phyloP scores from a whole-genome alignment of 2,888 invertebrate genomes.

The Spisula subtruncata region DNA sequence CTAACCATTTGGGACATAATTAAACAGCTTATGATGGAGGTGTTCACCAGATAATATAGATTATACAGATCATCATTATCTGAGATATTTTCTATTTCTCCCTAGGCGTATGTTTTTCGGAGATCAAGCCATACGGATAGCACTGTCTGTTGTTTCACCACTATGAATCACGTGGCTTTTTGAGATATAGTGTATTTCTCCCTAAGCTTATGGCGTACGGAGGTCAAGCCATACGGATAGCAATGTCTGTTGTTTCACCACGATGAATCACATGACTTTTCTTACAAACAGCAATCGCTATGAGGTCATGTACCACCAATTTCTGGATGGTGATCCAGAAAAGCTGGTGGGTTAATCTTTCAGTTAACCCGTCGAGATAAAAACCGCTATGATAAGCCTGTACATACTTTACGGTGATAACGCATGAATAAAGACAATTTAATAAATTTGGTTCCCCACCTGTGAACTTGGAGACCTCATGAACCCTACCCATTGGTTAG shows the following conservation, averaged over 20 bases:
- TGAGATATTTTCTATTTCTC: constrained; percentile 12
- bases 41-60: not conserved
- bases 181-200: constrained; percentile 10
- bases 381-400: constrained; percentile 33
- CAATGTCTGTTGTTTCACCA: not conserved
- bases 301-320: constrained; percentile 35
- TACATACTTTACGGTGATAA: constrained; percentile 26
- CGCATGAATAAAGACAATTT: constrained; percentile 47
- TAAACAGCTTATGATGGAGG: not conserved
- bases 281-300: not conserved
- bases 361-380: constrained; percentile 32
- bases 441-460: constrained; percentile 56
- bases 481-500: not conserved
- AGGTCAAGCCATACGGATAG: not conserved
- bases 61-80: not conserved
- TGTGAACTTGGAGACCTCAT: constrained; percentile 26
- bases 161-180: not conserved
- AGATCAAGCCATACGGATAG: not conserved
- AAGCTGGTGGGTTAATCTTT: constrained; percentile 40
- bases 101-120: not conserved
- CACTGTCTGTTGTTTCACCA: not conserved
- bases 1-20: not conserved
- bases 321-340: not conserved
- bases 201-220: not conserved
- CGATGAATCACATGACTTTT: not conserved